Evolutionary conservation across 2,888 invertebrate species (phyloP), one percentile per base, ranked within the genome.

Genomic region (Ectobius pallidus): DNA sequence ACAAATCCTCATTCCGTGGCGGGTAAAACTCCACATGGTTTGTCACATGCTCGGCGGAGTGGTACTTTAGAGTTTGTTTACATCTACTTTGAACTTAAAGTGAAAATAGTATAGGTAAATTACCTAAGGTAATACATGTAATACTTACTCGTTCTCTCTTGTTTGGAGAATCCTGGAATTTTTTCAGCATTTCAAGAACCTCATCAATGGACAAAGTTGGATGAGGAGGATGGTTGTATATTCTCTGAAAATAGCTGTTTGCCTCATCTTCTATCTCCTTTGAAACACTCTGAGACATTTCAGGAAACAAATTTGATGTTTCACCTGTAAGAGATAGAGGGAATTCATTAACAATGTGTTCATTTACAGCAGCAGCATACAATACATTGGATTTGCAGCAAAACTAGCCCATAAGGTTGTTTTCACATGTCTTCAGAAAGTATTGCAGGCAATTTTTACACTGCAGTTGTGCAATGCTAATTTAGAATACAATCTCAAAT

Each of bases 191-290:
- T 67, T 96, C 96, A 2, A 99, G 86, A 0, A 99, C 97, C 82
- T 98, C 97, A 79, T 97, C 96, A 73, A 98, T 97, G 0, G 96
- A 94, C 72, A 97, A 86, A 1, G 95, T 95, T 0, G 95, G 94
- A 85, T 95, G 94, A 11, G 97, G 95, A n/a, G 97, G 95, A 83
- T 97, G 95, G 83, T 97, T 98, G 85, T 99, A 99, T 79, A 99
- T 99, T 77, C 97, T 89, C 84, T 99, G 98, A 83, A 99, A 99
- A 81, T 99, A 99, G 69, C 96, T 92, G 82, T 99, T 99, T 0
- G 99, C 99, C 85, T 99, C 99, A 81, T 99, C 98, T 83, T 99
- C 99, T 52, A 99, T 94, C 80, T 99, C 99, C 83, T 97, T 96
- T 0, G 96, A 92, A 7, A 97, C 94, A 72, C 89, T 91, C 75